Evolutionary conservation across 1,140 invertebrate genomes (phyloP), one percentile per base, ranked within the genome.

Genomic region (Hylaeus anthracinus): DNA sequence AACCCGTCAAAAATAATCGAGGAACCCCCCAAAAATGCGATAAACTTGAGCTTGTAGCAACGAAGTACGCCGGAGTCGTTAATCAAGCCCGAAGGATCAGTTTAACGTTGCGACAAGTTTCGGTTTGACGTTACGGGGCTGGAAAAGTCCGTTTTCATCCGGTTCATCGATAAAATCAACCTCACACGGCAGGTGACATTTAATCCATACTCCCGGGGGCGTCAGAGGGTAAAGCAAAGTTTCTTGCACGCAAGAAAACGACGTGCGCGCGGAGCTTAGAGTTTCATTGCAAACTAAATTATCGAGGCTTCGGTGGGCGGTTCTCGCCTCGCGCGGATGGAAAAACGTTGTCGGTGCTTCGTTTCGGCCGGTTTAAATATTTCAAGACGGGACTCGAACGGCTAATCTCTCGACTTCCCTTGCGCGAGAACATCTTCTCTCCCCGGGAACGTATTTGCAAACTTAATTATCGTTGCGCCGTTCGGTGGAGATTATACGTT

Each of bases 391-490:
- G 26, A n/a, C 41, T 72, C 15, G 5, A 26, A 55, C 61, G 76
- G 45, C 77, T 58, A 73, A 79, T 79, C 77, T 73, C 37, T 14
- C 58, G 73, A 66, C 77, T 71, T 9, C 48, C 15, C n/a, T 41
- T n/a, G 66, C 53, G 53, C 43, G 64, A 26, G 26, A 69, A 43
- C 48, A 39, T 53, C 37, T 58, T 48, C 26, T 55, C 5, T 4
- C 3, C 37, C 26, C 39, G 8, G 12, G 45, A 51, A 60, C 77
- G 51, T 79, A 72, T 73, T 79, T 73, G 77, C 77, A 58, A 73
- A 79, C 61, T 85, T 86, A 86, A 86, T 86, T 86, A 86, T 82
- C 71, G 74, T 61, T 58, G 67, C 60, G 53, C 53, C 63, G 64
- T 67, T 56, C 58, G 26, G 45, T 26, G 41, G 63, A 70, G 73